Evolutionary conservation across 2,888 invertebrate genomes (phyloP), one percentile per base, ranked within the genome.

Genomic region (Drosophila percnosoma): DNA sequence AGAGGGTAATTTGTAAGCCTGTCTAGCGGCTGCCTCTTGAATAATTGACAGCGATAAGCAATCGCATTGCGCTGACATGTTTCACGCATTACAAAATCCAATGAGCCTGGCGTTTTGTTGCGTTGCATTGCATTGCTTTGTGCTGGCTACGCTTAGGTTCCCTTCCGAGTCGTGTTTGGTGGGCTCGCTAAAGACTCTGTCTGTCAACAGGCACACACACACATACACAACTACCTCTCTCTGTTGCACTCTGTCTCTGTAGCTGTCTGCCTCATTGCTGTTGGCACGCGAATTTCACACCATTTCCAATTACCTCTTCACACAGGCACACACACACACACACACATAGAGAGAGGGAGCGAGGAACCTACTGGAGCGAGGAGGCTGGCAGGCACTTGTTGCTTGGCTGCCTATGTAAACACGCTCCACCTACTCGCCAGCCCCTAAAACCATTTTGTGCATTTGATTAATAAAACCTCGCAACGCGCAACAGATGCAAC

Each of bases 381-480:
- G 63, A 77, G 75, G 55, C 73, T 62, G 73, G 63, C 73, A 55
- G 72, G 58, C 78, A 83, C 82, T 84, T 84, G 86, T 84, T 84
- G 86, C 53, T 65, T 73, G 63, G 74, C 63, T 66, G 59, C 62
- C 81, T 88, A 87, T 89, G 89, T 88, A 89, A 88, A 90, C 89
- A 87, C 61, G 84, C 89, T 87, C 90, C 90, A 82, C 89, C 87
- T 80, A 79, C 86, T 82, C 77, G 81, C 78, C 90, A 83, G 88
- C 88, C 87, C 90, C 86, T 84, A 82, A 87, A 88, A 86, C 84
- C 90, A 90, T 89, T 87, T 89, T 82, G 80, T 84, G 87, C 73
- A 87, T 89, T 92, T 91, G 91, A 91, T 91, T 91, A 91, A 91
- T 91, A 91, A 91, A 91, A 90, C 90, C 90, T 90, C 89, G 90